Evolutionary conservation across 1,140 invertebrate species (phyloP), one percentile per base, ranked within the genome.

Genomic region (Cydia amplana): DNA sequence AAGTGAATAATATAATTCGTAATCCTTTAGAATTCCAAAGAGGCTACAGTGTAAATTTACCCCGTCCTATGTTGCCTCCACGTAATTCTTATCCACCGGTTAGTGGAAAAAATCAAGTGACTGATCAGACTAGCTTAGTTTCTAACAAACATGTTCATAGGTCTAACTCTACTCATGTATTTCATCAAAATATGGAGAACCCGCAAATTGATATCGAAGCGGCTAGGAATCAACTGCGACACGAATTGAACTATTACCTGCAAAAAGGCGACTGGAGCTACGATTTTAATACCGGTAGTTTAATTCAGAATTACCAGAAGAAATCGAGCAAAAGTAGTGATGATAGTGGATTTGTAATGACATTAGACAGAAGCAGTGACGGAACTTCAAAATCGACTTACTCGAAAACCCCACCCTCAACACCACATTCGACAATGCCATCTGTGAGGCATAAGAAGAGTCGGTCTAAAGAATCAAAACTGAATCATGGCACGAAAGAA

Each of bases 41-140:
- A 89, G 93, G 92, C 81, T 93, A 93, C 80, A 92, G 88, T 89
- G 88, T 91, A 88, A 92, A 92, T 88, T 89, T 93, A 85, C 90
- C 92, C 86, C 90, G 92, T 89, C 93, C 92, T 86, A 91, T 93
- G 88, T 91, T 94, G 86, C 94, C 93, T 82, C 94, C 94, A 20
- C 90, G 94, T 80, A 94, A 94, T 90, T 94, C 94, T 78, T 95
- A 94, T 86, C 94, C 94, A 80, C 94, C 94, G 4, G 90, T 93
- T 80, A 93, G 87, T 88, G 93, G 88, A 82, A 93, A 93, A 92
- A 89, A 82, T 80, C 93, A 92, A 89, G 81, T 86, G 84, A 90
- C 87, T 89, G 92, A 93, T 88, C 88, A 92, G 80, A 88, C 81
- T 86, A 90, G 89, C 75, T 85, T 92, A 88, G 82, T 91, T 83